Evolutionary conservation across 2,888 invertebrate species (phyloP).

Genomic region (Ceramica pisi): DNA sequence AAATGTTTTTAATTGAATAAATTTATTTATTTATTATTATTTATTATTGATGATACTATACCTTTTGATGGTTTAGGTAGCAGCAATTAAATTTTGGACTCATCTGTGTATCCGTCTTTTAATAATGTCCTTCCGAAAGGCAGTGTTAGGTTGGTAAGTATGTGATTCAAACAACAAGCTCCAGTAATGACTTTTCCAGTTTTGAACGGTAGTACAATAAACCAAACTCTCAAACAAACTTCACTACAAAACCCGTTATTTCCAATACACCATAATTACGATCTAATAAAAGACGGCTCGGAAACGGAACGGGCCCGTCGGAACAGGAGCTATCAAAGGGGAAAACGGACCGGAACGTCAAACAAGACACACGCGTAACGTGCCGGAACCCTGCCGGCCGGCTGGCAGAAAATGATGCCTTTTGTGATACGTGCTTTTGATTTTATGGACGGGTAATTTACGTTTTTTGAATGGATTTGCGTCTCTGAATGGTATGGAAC

Average conservation of each 20-base stretch:
- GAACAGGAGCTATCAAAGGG: conserved; percentile 32
- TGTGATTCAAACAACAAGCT: too few relatives aligned
- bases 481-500: conserved; percentile 6
- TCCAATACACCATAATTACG: conserved; percentile 38
- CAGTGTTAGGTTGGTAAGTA: too few relatives aligned
- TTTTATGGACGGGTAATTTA: conserved; percentile 22
- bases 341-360: conserved; percentile 24
- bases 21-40: too few relatives aligned
- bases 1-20: too few relatives aligned
- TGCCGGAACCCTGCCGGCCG: conserved; percentile 18
- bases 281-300: conserved; percentile 33
- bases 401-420: conserved; percentile 42
- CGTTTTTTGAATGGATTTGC: conserved; percentile 12
- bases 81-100: too few relatives aligned
- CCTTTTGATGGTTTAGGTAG: too few relatives aligned
- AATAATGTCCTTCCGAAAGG: too few relatives aligned
- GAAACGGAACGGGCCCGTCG: conserved; percentile 29
- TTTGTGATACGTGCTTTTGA: conserved; percentile 39
- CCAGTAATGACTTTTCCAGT: too few relatives aligned
- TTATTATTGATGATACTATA: too few relatives aligned
- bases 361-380: conserved; percentile 33
- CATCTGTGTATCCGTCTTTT: too few relatives aligned
- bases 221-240: not conserved
- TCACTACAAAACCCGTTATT: conserved; percentile 1
- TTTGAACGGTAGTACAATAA: too few relatives aligned